phyloP scores from a whole-genome alignment of 2,888 invertebrate species.

The Calameuta filiformis region DNA sequence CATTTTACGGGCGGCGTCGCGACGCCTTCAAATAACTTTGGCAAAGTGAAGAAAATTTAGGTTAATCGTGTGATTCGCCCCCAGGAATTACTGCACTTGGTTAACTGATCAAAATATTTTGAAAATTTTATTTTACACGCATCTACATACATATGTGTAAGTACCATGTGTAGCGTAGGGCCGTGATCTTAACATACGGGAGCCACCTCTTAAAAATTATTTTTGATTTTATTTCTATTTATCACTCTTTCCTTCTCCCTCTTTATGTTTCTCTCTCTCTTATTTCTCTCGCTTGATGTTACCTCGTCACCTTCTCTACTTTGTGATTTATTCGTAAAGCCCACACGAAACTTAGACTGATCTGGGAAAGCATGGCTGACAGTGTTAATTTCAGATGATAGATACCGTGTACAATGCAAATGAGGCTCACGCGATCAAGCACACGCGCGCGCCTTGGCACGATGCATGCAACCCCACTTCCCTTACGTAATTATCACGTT shows the following conservation, averaged over 20 bases:
- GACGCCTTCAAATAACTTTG: neutral
- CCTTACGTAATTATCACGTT: conserved; percentile 35
- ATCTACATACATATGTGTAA: neutral
- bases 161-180: neutral
- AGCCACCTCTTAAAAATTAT: neutral
- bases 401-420: conserved; percentile 56
- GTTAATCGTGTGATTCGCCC: too few species aligned
- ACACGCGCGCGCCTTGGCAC: conserved; percentile 18
- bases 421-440: conserved; percentile 55
- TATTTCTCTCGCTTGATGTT: neutral
- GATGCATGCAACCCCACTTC: conserved; percentile 30
- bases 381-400: conserved; percentile 63
- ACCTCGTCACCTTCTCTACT: neutral
- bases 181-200: neutral
- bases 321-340: conserved; percentile 4
- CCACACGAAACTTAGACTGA: conserved; percentile 1
- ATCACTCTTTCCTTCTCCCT: neutral
- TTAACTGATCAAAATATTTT: too few species aligned
- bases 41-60: too few species aligned
- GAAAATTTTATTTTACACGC: neutral
- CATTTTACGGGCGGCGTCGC: neutral
- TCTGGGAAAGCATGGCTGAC: conserved; percentile 48
- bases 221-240: neutral
- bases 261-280: neutral
- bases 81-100: too few species aligned